Conservation (phyloP, 2,113 vertebrate genomes). For the Mustelus asterias region DNA sequence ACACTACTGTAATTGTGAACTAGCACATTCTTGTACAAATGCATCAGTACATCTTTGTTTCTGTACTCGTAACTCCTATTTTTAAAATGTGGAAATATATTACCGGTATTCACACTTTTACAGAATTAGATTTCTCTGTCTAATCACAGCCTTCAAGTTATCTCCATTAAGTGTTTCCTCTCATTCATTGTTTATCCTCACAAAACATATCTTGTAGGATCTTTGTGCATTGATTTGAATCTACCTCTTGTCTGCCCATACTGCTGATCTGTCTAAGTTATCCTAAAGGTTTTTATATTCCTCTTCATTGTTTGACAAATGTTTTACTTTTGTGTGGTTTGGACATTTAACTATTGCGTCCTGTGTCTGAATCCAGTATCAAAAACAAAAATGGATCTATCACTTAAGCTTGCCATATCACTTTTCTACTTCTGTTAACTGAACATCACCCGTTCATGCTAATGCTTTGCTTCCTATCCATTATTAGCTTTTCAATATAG, state of each 20-base stretch:
- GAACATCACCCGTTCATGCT: too few species aligned
- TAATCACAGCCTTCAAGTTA: neutral
- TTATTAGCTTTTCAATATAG: too few species aligned
- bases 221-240: neutral
- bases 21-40: neutral
- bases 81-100: neutral
- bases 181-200: neutral
- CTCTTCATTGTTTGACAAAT: too few species aligned
- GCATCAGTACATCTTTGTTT: neutral
- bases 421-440: too few species aligned
- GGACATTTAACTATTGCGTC: too few species aligned
- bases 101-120: neutral
- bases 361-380: too few species aligned
- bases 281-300: too few species aligned
- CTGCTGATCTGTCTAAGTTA: too few species aligned
- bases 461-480: too few species aligned
- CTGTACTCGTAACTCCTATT: neutral
- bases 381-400: too few species aligned
- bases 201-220: neutral
- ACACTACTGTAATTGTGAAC: neutral
- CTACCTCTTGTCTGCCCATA: neutral
- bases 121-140: neutral
- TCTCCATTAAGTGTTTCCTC: neutral
- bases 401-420: too few species aligned
- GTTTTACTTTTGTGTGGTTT: too few species aligned